These are phyloP conservation scores for Endomychus coccineus DNA, from an alignment of 2,888 invertebrate genomes.

Conservation along the genomic window DNA sequence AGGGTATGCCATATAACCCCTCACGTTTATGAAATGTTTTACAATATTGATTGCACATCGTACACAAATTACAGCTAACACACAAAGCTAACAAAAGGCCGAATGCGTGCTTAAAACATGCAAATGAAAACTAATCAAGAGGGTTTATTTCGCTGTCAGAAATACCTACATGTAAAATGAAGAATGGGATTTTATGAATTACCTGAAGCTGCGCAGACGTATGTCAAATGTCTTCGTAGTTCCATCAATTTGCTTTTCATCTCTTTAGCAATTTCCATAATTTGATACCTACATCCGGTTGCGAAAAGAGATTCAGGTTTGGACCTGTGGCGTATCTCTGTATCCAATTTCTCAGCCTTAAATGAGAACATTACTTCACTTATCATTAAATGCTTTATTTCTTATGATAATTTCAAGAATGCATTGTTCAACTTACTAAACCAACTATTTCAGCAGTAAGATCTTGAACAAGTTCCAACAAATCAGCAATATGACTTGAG, in stretches of 20 bases:
- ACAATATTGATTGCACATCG: too few species aligned
- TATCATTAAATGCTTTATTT: too few species aligned
- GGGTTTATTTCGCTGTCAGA: too few species aligned
- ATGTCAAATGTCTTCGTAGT: constrained; percentile 40
- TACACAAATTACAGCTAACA: too few species aligned
- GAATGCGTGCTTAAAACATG: too few species aligned
- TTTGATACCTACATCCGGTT: constrained; percentile 2
- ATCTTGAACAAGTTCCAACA: constrained; percentile 39
- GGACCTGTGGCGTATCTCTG: too few species aligned
- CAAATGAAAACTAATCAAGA: too few species aligned
- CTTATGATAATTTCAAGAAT: too few species aligned
- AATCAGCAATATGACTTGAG: constrained; percentile 29
- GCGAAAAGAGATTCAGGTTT: constrained; percentile 8
- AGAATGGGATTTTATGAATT: constrained; percentile 18
- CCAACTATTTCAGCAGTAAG: constrained; percentile 40
- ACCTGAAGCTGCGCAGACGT: constrained; percentile 42
- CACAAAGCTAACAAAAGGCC: too few species aligned
- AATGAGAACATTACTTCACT: constrained; percentile 12
- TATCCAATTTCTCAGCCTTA: constrained; percentile 25
- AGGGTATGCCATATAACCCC: too few species aligned
- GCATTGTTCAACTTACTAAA: too few species aligned
- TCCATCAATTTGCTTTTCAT: constrained; percentile 40
- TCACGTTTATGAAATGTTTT: too few species aligned
- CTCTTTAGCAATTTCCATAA: constrained; percentile 17
- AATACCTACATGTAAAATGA: constrained; percentile 7